Base-by-base conservation (phyloP, 2,797 vertebrate genomes). In the Vultur gryphus region DNA sequence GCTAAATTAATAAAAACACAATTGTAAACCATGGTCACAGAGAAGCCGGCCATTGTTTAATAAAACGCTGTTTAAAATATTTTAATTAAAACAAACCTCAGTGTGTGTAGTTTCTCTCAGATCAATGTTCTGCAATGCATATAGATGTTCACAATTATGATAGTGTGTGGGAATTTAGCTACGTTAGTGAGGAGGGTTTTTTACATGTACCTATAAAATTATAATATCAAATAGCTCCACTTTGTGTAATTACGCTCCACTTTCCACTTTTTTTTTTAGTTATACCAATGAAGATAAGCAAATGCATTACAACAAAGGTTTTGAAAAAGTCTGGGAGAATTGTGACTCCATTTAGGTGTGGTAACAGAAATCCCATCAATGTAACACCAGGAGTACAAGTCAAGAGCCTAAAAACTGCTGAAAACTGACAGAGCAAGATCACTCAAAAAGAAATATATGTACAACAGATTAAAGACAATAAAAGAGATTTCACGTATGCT, bases 241-340 rank as follows among this genome's bases (percentile, higher is more conserved):
- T 93, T 57, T 39, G 31, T 28, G 46, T 37, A 90, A 92, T 82
- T 77, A 51, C 0, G 1, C 44, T 84, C 69, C 35, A 82, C 52
- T 61, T 89, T 83, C 66, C 31, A 65, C 3, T 4, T 59, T 43
- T 86, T 65, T 65, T 64, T 86, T 46, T n/a, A 44, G 51, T 87
- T 85, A 70, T 31, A 87, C 11, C 62, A 81, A 15, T 10, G 43
- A 88, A 77, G 78, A 89, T 96, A 93, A 89, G 84, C 35, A 90
- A 92, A 84, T 29, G 12, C 4, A 2, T 46, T 76, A 55, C 10
- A 87, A 89, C 7, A 73, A 62, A 90, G 31, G 25, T 44, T 89
- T 94, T 72, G 28, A 87, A 77, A 93, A 92, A 93, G 58, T 59
- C 39, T 95, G 86, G 43, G 95, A 92, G 70, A 92, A 92, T 0